Evolutionary conservation across 30 jellyfish, hydroid and myxozoan species (phyloP).

Genomic region (Phacellophora camtschatica): DNA sequence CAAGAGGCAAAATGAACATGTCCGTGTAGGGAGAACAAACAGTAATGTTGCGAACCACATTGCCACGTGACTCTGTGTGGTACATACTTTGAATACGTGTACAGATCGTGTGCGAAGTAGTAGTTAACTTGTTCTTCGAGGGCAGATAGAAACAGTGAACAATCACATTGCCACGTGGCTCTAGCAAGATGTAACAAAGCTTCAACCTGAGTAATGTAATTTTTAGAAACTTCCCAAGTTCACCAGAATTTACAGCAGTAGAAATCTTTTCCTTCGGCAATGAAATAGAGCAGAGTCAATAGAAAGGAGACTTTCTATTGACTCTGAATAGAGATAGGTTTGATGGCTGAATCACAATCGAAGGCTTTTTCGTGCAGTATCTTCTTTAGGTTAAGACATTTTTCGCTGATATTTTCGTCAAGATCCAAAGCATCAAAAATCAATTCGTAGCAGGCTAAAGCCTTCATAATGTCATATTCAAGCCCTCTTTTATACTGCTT

Average conservation of each 20-base stretch:
- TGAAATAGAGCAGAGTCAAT: too few species aligned
- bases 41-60: conserved; percentile 20
- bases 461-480: conserved; percentile 21
- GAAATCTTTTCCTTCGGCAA: neutral
- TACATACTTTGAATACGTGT: conserved; percentile 12
- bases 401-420: neutral
- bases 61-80: too few species aligned
- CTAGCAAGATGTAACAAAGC: conserved; percentile 17
- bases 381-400: neutral
- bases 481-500: conserved; percentile 19
- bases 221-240: neutral
- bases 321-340: too few species aligned
- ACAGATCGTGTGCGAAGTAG: conserved; percentile 41
- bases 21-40: conserved; percentile 26
- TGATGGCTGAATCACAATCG: too few species aligned
- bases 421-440: neutral
- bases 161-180: conserved; percentile 31
- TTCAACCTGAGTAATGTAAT: conserved; percentile 14
- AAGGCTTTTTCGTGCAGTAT: neutral
- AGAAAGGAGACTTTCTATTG: too few species aligned
- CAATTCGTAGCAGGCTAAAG: conserved; percentile 25
- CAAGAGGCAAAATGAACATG: neutral
- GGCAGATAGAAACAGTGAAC: neutral
- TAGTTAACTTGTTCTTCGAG: conserved; percentile 29
- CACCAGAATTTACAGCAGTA: neutral